Evolutionary conservation across 64 coral and sea anemone genomes (phyloP).

Genomic region (Stichodactyla helianthus): DNA sequence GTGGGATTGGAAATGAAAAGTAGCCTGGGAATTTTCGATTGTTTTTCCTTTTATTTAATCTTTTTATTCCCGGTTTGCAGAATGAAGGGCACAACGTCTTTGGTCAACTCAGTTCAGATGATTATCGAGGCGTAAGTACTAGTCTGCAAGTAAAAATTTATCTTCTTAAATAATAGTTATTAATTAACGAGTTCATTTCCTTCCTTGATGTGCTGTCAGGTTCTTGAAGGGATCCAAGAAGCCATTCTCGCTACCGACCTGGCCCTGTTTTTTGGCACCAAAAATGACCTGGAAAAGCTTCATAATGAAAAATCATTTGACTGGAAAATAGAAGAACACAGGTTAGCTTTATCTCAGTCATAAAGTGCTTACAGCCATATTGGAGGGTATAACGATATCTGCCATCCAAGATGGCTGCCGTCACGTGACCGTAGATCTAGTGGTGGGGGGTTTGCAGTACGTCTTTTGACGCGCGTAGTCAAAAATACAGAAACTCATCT

Average conservation of each 20-base stretch:
- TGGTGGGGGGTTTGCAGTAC: too few species aligned
- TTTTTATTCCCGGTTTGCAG: slow-evolving; percentile 13
- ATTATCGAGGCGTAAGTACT: slow-evolving; percentile 43
- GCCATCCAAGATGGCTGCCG: too few species aligned
- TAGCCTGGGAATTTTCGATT: not conserved
- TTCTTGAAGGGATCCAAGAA: slow-evolving; percentile 69
- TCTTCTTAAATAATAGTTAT: not conserved
- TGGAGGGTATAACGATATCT: not conserved
- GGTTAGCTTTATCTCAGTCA: slow-evolving; percentile 9
- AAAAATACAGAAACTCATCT: too few species aligned
- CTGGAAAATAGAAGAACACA: slow-evolving; percentile 71
- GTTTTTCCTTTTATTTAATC: not conserved
- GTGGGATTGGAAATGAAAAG: too few species aligned
- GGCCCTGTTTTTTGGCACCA: slow-evolving; percentile 61
- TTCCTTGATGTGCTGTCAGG: not conserved
- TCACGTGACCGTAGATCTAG: too few species aligned
- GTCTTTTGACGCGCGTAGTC: too few species aligned
- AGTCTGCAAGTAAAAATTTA: not conserved
- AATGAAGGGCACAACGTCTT: slow-evolving; percentile 54
- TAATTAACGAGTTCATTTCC: too few species aligned
- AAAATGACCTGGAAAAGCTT: slow-evolving; percentile 54
- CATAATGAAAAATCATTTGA: slow-evolving; percentile 45
- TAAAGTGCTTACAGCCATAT: not conserved
- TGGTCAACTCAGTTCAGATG: slow-evolving; percentile 29
- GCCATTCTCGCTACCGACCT: slow-evolving; percentile 88